Percentiles rank a stretch among this genome's conserved stretches.
These are phyloP conservation scores for Dicycla oo DNA, from an alignment of 2,888 invertebrate genomes.

Conservation along the genomic window DNA sequence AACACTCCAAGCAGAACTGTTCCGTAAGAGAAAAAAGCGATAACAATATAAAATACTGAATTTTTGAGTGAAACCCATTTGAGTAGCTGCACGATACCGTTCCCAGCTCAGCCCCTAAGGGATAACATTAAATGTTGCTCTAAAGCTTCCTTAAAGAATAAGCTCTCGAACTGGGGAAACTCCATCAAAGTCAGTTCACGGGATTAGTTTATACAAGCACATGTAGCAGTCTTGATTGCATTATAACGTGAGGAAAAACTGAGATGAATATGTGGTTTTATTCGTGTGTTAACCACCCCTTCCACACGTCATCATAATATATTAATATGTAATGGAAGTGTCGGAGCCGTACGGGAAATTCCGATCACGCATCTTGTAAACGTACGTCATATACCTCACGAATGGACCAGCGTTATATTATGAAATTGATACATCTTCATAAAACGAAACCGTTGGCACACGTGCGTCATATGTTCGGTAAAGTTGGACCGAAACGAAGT, in stretches of 20 bases:
- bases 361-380: slow-evolving; percentile 60
- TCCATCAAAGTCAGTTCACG: slow-evolving; percentile 59
- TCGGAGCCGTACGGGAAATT: slow-evolving; percentile 42
- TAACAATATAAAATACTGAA: slow-evolving; percentile 58
- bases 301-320: slow-evolving; percentile 50
- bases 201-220: slow-evolving; percentile 51
- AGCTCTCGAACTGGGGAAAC: slow-evolving; percentile 50
- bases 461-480: slow-evolving; percentile 36
- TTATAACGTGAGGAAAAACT: slow-evolving; percentile 45
- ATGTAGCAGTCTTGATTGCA: slow-evolving; percentile 39
- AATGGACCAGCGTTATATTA: slow-evolving; percentile 21
- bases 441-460: slow-evolving; percentile 45
- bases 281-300: slow-evolving; percentile 30
- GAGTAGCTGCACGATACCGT: slow-evolving; percentile 50
- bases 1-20: slow-evolving; percentile 25
- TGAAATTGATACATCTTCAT: slow-evolving; percentile 39
- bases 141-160: slow-evolving; percentile 59
- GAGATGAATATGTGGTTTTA: slow-evolving; percentile 38
- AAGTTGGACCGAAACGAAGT: slow-evolving; percentile 45
- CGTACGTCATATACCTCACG: slow-evolving; percentile 44
- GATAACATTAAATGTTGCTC: slow-evolving; percentile 62
- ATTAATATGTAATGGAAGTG: slow-evolving; percentile 62
- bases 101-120: slow-evolving; percentile 47
- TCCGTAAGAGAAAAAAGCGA: slow-evolving; percentile 32
- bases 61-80: slow-evolving; percentile 56